phyloP scores from a whole-genome alignment of 2,888 invertebrate species.

The Baronia brevicornis region DNA sequence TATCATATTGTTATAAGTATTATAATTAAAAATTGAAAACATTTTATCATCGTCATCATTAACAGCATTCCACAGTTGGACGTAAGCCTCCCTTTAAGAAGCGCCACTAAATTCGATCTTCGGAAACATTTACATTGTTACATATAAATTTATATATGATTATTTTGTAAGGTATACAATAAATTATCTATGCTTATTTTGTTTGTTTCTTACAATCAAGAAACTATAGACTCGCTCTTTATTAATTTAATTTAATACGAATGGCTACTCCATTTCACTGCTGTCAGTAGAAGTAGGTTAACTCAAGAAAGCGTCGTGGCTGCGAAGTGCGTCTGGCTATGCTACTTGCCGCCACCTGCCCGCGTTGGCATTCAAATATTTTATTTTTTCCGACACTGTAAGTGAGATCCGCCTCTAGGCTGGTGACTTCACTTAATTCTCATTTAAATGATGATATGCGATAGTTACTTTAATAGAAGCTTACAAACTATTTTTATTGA shows the following conservation, averaged over 20 bases:
- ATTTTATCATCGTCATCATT: too few relatives aligned
- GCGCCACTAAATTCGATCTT: too few relatives aligned
- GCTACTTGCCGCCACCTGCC: constrained; percentile 9
- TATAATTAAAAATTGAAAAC: too few relatives aligned
- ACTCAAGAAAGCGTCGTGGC: constrained; percentile 56
- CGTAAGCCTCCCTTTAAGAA: too few relatives aligned
- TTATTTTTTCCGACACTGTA: constrained; percentile 7
- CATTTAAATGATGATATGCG: constrained; percentile 4
- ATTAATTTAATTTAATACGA: constrained; percentile 13
- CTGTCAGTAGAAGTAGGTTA: constrained; percentile 55
- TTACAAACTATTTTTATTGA: constrained; percentile 4
- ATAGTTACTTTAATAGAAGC: background rate
- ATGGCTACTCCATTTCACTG: constrained; percentile 28
- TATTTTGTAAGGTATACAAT: too few relatives aligned
- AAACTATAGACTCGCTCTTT: background rate
- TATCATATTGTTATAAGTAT: too few relatives aligned
- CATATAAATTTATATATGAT: too few relatives aligned
- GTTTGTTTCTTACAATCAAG: too few relatives aligned
- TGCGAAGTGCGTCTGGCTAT: constrained; percentile 19
- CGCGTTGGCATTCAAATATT: constrained; percentile 12
- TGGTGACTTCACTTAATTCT: constrained; percentile 1
- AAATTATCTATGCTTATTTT: too few relatives aligned
- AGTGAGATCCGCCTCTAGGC: constrained; percentile 6
- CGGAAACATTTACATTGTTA: too few relatives aligned
- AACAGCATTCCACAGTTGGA: too few relatives aligned